Base-by-base conservation (phyloP, 2,797 vertebrate species). In the Salmo trutta region DNA sequence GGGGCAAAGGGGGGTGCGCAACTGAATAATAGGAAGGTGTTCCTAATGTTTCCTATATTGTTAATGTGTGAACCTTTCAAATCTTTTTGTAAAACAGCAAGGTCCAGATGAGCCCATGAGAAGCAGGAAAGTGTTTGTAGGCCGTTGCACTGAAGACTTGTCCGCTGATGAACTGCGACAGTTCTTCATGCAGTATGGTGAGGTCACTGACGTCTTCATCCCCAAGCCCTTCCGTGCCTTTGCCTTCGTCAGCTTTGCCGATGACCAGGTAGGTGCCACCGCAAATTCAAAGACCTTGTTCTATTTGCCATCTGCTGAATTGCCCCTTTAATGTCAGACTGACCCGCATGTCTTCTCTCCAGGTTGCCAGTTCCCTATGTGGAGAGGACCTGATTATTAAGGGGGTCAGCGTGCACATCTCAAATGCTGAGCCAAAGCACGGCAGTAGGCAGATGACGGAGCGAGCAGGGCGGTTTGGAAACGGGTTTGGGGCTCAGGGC, bases 321-420 rank as follows among this genome's bases (percentile, higher is more conserved):
- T 24, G 59, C 3, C n/a, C 59, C 15, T 7, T 21, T 7, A 0
- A 3, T 36, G 1, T 21, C 27, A 29, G 31, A 6, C n/a, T 81
- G 53, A 76, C 41, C 41, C 56, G 17, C 69, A 41, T 3, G 1
- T 86, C 84, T 75, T 27, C n/a, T 33, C 31, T 77, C 83, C 84
- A 99, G 98, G 97, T 99, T 89, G 98, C 98, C 82, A 96, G 97
- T 29, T 96, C 96, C 85, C 95, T 99, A 87, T 99, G 98, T 88
- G 98, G 98, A 86, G 98, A 99, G 93, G 98, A 99, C 91, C 95
- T 99, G 85, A 99, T 99, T 85, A 96, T 99, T 93, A 99, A 99
- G 95, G 98, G 98, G 82, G 96, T 98, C 95, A 99, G 98, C 88
- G 97, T 99, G 85, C 98, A 99, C 92, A 98, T 99, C 92, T 99